phyloP scores from a whole-genome alignment of 2,888 invertebrate species.

The Cheilosia soror region DNA sequence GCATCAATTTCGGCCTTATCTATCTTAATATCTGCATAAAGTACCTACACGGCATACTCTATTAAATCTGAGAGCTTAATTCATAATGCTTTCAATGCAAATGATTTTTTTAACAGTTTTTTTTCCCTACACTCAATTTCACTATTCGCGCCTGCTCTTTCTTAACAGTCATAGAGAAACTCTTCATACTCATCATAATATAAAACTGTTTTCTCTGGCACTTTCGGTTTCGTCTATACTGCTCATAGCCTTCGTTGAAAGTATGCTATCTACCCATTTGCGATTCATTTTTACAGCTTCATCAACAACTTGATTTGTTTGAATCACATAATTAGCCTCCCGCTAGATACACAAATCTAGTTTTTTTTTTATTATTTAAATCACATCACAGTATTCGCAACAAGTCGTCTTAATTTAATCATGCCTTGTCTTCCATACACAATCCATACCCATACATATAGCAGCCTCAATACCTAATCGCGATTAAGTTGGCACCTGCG shows the following conservation, averaged over 20 bases:
- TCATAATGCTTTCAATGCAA: no score
- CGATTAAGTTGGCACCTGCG: neutral
- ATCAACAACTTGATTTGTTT: slow-evolving; percentile 54
- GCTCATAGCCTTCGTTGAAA: neutral
- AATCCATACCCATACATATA: slow-evolving; percentile 5
- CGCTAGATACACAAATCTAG: slow-evolving; percentile 56
- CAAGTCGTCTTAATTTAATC: slow-evolving; percentile 47
- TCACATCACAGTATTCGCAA: slow-evolving; percentile 51
- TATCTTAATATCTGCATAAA: no score
- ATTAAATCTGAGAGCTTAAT: no score
- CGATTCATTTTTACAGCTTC: slow-evolving; percentile 53
- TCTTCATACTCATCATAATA: no score
- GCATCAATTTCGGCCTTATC: no score
- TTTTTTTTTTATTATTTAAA: slow-evolving; percentile 55
- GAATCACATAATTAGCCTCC: slow-evolving; percentile 69
- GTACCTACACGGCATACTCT: no score
- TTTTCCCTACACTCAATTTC: no score
- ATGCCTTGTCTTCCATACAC: slow-evolving; percentile 28
- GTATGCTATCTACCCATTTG: slow-evolving; percentile 26
- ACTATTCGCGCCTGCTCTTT: no score
- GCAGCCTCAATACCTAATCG: slow-evolving; percentile 53
- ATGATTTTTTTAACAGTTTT: no score
- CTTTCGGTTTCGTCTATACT: neutral
- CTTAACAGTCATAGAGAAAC: no score
- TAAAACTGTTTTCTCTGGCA: neutral